phyloP scores from a whole-genome alignment of 2,113 vertebrate species.

The Colistium nudipinnis region DNA sequence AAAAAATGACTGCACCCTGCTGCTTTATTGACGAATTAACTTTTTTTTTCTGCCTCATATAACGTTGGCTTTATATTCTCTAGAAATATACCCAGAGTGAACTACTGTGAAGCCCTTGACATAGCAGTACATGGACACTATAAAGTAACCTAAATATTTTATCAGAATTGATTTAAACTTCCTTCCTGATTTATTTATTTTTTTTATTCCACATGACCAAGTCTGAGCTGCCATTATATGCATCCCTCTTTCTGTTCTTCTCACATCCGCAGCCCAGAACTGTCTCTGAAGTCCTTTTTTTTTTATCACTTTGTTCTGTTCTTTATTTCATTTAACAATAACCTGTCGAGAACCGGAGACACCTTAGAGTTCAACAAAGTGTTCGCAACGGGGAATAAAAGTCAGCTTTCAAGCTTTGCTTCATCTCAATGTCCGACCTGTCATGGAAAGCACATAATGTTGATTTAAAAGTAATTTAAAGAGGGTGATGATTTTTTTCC shows the following conservation, averaged over 20 bases:
- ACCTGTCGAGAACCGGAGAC: constrained; percentile 57
- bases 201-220: constrained; percentile 9
- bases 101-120: not conserved
- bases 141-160: constrained; percentile 7
- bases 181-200: constrained; percentile 18
- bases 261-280: too few relatives aligned
- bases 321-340: constrained; percentile 37
- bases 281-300: constrained; percentile 32
- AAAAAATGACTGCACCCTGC: not conserved
- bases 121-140: not conserved
- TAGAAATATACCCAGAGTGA: not conserved
- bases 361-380: constrained; percentile 45
- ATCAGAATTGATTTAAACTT: not conserved
- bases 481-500: not conserved
- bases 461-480: constrained; percentile 27
- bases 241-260: constrained; percentile 33
- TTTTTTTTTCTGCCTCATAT: not conserved
- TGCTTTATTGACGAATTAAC: not conserved
- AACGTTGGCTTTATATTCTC: not conserved
- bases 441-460: not conserved
- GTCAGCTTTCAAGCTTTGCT: constrained; percentile 4
- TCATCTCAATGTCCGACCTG: constrained; percentile 35
- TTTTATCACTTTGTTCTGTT: constrained; percentile 29
- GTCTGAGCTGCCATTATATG: too few relatives aligned
- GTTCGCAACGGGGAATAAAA: constrained; percentile 41